Base-by-base conservation (phyloP, 2,888 invertebrate species). In the Sicus ferrugineus region DNA sequence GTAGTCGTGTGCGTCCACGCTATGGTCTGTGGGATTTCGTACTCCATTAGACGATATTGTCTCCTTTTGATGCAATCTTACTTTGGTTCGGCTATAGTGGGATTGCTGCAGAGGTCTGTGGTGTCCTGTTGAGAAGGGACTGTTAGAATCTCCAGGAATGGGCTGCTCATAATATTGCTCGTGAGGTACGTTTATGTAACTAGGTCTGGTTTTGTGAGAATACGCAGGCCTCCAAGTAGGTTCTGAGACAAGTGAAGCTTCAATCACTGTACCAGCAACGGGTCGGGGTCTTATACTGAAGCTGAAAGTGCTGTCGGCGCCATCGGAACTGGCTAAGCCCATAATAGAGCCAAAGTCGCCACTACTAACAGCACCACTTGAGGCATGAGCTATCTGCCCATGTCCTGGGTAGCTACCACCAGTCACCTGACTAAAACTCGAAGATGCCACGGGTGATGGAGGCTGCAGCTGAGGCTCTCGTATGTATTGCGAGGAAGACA, bases 301-400 rank as follows among this genome's bases (percentile, higher is more conserved):
- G 69, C 84, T 83, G 30, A 83, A 83, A 3, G 78, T 84, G 69
- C 83, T 83, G 50, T 83, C 84, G 1, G 77, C 79, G 0, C 83
- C 83, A 73, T 79, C 77, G 2, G 82, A 78, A 62, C 77, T 78
- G 11, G 84, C 79, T 54, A 78, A 76, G 0, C 83, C 83, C 3
- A 77, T 76, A 64, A 84, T 83, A 11, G 78, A 76, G 11, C 84
- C 83, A 50, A 78, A 83, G 38, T 77, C 72, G 0, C 83, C 82
- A 5, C 79, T 72, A 21, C 80, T 83, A 4, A 80, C 72, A 0
- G 81, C 81, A 23, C 77, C 77, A 65, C 81, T 82, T 0, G 83
- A 75, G 0, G 82, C 81, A 48, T 83, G 83, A 1, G 80, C 68
- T 19, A 74, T 73, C 34, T 1, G 77, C 78, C 21, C 50, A 38